Evolutionary conservation across 2,888 invertebrate genomes (phyloP), one percentile per base, ranked within the genome.

Genomic region (Dichetophora obliterata): DNA sequence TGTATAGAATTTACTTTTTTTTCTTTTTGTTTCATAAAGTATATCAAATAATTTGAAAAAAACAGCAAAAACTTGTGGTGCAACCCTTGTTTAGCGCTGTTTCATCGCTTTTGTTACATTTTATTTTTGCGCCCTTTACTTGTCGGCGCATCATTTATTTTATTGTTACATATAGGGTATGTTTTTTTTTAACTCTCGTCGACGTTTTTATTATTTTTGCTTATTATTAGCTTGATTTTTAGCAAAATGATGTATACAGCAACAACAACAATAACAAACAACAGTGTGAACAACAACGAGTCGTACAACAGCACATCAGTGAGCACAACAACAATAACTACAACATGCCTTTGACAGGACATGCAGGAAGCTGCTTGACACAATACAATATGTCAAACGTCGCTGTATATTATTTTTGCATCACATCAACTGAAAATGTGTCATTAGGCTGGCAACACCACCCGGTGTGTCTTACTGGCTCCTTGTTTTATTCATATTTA

Each of bases 171-270:
- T n/a, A n/a, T 24, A 43, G 14, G 43, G 37, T 14, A 19, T 31
- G 37, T 9, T 34, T 52, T 37, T 31, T 37, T 34, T 16, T 14
- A 19, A 3, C n/a, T 5, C 31, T 27, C 50, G 31, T 69, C 50
- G 24, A 70, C 31, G 59, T 59, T 61, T 65, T 76, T 77, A 65
- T 61, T 76, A 75, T 75, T 78, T 76, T 77, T 79, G 76, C 68
- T 75, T 77, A 75, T 77, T 75, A 79, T 79, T 79, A 79, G 79
- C 79, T 74, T 77, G 77, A 79, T 79, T 79, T 63, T 73, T 73
- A 73, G 63, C 63, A 63, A 73, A 59, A 27, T 24, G 34, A 24
- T 63, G 50, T 73, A 50, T 63, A 61, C 27, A 57, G 31, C 43
- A 61, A 43, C 34, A 61, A 63, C 22, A 70, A 52, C 27, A 24